phyloP scores from a whole-genome alignment of 2,888 invertebrate species.

The Geophilus truncorum region DNA sequence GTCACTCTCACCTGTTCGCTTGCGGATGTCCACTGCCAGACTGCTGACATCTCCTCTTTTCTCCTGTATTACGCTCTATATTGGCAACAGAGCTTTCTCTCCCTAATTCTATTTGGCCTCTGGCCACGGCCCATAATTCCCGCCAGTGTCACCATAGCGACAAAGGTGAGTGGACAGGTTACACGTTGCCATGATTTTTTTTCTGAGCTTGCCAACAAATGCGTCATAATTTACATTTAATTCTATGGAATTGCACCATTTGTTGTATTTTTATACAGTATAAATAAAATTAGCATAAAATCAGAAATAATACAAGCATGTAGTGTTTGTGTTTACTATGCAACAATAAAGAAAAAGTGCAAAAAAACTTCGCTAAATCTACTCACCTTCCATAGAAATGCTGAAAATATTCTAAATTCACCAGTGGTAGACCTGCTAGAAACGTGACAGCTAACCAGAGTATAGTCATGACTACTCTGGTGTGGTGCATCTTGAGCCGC shows the following conservation, averaged over 20 bases:
- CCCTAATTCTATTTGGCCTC: background rate
- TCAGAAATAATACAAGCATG: background rate
- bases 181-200: background rate
- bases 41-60: background rate
- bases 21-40: background rate
- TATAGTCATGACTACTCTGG: slow-evolving; percentile 44
- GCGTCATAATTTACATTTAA: background rate
- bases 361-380: no score
- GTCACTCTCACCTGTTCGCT: background rate
- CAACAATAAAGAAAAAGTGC: no score
- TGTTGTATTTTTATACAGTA: background rate
- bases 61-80: background rate
- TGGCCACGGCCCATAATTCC: background rate
- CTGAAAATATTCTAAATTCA: slow-evolving; percentile 48
- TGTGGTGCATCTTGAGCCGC: slow-evolving; percentile 45
- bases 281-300: background rate
- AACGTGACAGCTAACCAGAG: slow-evolving; percentile 47
- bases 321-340: no score
- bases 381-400: slow-evolving; percentile 52
- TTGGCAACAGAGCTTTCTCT: background rate
- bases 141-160: background rate
- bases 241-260: background rate
- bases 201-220: background rate
- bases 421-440: slow-evolving; percentile 47
- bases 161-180: background rate